Base-by-base conservation (phyloP, 30 jellyfish, hydroid and myxozoan species). In the Hydractinia symbiolongicarpus region DNA sequence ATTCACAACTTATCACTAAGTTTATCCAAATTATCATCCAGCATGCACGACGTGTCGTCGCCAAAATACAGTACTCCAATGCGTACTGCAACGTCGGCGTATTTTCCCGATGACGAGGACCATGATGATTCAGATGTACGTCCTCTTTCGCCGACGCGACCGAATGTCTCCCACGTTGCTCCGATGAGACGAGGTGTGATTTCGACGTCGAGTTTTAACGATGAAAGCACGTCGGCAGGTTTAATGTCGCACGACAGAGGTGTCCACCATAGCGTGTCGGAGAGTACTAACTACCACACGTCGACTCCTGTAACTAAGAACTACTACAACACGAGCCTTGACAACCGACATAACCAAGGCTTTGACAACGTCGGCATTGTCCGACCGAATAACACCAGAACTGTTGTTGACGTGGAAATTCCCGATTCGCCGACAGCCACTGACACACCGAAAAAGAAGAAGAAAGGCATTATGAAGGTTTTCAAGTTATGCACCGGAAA, bases 311-410 rank as follows among this genome's bases (percentile, higher is more conserved):
- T 89, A 15, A 89, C 74, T 53, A 89, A 76, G 74, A 89, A 89
- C 74, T 89, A 83, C 67, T 77, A 86, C 72, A 76, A 67, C 58
- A 90, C 83, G 51, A 60, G 57, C 17, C 84, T 84, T 8, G 97
- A 89, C 52, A 89, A 89, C 55, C 90, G 90, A 15, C 89, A 90
- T 67, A 89, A 91, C 61, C 60, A 89, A 5, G 82, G 64, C 14
- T 89, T 88, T n/a, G 97, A 89, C 55, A 89, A 84, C 71, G 85
- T 89, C 53, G 97, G 92, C 19, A 78, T 89, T 53, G 97, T 89
- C 49, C 82, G 92, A 50, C 97, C 97, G 17, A 89, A 89, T 76
- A 89, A 89, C 53, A 80, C 97, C 20, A 85, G 97, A 68, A 89
- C 89, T 73, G 94, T 85, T 15, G 78, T 89, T 50, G 91, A 82